phyloP scores from a whole-genome alignment of 1,140 invertebrate genomes.

The Cotesia chilonis region DNA sequence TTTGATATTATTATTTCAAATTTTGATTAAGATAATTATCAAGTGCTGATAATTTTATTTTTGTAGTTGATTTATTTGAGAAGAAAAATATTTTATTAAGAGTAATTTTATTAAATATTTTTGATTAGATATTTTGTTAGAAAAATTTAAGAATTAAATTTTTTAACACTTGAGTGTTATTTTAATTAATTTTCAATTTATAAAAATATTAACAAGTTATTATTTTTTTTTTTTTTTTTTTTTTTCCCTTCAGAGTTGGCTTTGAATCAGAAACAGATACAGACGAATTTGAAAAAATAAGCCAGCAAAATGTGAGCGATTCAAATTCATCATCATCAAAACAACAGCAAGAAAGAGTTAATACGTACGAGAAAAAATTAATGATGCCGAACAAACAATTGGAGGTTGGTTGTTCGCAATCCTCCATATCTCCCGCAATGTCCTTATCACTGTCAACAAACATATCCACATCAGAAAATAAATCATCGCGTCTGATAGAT shows the following conservation, averaged over 20 bases:
- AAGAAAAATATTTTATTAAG: too few species aligned
- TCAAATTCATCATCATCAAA: constrained; percentile 50
- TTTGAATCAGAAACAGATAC: constrained; percentile 84
- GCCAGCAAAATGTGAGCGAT: constrained; percentile 68
- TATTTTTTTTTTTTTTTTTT: constrained; percentile 31
- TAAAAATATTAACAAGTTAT: too few species aligned
- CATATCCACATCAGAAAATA: constrained; percentile 45
- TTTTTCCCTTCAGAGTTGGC: constrained; percentile 70
- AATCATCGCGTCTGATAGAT: too few species aligned
- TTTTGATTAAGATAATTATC: too few species aligned
- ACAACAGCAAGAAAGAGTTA: constrained; percentile 11
- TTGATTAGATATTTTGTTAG: background rate
- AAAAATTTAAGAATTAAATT: constrained; percentile 12
- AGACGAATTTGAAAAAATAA: constrained; percentile 83
- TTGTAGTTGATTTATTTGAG: too few species aligned
- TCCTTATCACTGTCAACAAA: constrained; percentile 58
- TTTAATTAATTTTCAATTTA: too few species aligned
- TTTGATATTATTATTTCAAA: too few species aligned
- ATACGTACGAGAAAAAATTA: constrained; percentile 53
- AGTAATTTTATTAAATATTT: too few species aligned
- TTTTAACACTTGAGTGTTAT: background rate
- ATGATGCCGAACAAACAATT: constrained; percentile 55
- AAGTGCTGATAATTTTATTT: too few species aligned
- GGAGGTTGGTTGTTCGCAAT: constrained; percentile 64
- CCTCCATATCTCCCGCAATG: constrained; percentile 52